Percentiles rank a stretch among this genome's conserved stretches.
These are phyloP conservation scores for Pterois miles DNA, from an alignment of 2,797 vertebrate genomes.

Conservation along the genomic window DNA sequence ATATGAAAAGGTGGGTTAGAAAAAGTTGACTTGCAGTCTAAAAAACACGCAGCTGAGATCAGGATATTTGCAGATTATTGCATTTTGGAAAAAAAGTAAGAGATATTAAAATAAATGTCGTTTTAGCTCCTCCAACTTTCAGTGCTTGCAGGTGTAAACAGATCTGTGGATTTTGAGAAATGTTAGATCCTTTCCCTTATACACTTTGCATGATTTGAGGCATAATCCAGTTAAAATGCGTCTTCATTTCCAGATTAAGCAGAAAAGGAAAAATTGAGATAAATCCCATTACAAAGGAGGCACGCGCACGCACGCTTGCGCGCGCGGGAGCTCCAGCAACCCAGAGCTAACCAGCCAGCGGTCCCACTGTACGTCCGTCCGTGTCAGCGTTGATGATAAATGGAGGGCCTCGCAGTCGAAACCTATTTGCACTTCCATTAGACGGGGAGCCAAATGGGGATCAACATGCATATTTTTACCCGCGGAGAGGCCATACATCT, in stretches of 20 bases:
- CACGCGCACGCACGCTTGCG: neutral
- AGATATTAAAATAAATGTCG: neutral
- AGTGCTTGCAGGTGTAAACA: neutral
- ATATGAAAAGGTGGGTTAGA: conserved; percentile 4
- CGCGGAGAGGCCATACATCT: conserved; percentile 89
- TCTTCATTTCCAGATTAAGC: neutral
- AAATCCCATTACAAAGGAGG: conserved; percentile 3
- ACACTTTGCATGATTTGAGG: neutral
- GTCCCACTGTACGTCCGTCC: conserved; percentile 73
- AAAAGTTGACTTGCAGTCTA: neutral
- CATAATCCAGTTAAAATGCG: neutral
- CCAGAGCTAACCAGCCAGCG: conserved; percentile 19
- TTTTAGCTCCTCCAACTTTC: neutral
- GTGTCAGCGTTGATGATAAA: conserved; percentile 89
- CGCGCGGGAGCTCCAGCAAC: conserved; percentile 17
- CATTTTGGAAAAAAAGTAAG: neutral
- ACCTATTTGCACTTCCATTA: conserved; percentile 95
- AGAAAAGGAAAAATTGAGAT: neutral
- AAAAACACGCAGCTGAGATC: neutral
- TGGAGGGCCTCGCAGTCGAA: conserved; percentile 89
- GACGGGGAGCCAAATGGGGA: conserved; percentile 90
- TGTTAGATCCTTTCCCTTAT: neutral
- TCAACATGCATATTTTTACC: conserved; percentile 90
- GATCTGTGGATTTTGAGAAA: neutral
- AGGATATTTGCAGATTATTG: neutral